Evolutionary conservation across 2,797 vertebrate genomes (phyloP).

Genomic region (Anomalospiza imberbis): DNA sequence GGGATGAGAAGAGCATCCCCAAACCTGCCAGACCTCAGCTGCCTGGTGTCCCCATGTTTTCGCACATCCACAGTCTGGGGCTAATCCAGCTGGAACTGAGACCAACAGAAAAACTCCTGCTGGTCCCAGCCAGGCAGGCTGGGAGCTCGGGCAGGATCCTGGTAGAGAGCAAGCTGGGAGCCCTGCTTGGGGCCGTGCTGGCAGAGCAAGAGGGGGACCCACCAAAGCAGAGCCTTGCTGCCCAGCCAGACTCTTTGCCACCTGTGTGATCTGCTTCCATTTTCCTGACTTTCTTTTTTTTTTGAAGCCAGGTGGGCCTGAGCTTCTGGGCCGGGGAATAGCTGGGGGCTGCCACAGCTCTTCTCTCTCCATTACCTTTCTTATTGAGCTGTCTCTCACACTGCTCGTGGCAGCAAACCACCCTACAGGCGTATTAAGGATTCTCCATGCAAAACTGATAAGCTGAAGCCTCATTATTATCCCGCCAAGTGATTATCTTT

Average conservation of each 20-base stretch:
- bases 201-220: fast-evolving
- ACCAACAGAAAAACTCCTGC: neutral
- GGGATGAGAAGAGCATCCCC: neutral
- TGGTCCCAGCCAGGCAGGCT: neutral
- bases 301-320: neutral
- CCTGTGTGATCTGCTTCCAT: neutral
- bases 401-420: neutral
- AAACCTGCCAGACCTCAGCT: fast-evolving
- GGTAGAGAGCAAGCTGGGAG: neutral
- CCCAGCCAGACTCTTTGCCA: neutral
- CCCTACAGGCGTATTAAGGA: conserved; percentile 48
- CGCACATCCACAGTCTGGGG: fast-evolving
- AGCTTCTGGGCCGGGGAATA: neutral
- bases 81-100: neutral
- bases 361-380: conserved; percentile 24
- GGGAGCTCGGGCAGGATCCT: neutral
- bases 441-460: conserved; percentile 65
- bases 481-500: conserved; percentile 64
- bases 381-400: conserved; percentile 55
- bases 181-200: fast-evolving
- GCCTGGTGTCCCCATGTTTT: neutral
- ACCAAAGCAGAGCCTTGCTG: neutral
- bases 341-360: neutral
- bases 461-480: conserved; percentile 67
- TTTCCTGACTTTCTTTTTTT: neutral